Percentiles rank a stretch among this genome's conserved stretches.
phyloP scores from a whole-genome alignment of 1,140 invertebrate species.

The Globodera ellingtonae region DNA sequence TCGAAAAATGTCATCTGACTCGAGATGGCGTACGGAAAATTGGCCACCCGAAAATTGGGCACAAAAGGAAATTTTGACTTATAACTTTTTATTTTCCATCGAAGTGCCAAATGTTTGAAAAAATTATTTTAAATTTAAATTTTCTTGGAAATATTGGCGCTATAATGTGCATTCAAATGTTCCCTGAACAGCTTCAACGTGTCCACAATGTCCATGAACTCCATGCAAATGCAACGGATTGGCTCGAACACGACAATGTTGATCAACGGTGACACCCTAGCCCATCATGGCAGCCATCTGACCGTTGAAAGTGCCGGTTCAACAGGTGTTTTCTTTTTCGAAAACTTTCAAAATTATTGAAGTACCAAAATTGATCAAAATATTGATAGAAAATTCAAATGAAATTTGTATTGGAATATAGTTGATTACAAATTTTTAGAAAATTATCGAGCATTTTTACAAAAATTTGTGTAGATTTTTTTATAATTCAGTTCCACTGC shows the following conservation, averaged over 20 bases:
- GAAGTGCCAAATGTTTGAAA: not conserved
- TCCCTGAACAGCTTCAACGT: constrained; percentile 16
- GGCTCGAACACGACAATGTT: not conserved
- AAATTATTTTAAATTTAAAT: too few relatives aligned
- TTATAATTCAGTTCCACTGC: constrained; percentile 1
- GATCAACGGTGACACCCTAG: not conserved
- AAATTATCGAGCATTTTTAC: too few relatives aligned
- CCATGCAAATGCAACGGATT: constrained; percentile 5
- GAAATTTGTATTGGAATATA: too few relatives aligned
- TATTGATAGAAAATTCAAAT: too few relatives aligned
- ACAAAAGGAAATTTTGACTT: too few relatives aligned
- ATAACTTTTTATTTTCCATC: not conserved
- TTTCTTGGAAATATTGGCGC: not conserved
- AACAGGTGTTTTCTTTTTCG: not conserved
- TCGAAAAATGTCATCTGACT: too few relatives aligned
- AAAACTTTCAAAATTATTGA: too few relatives aligned
- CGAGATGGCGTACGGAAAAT: too few relatives aligned
- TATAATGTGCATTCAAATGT: not conserved
- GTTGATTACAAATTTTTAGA: too few relatives aligned
- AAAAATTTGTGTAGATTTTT: too few relatives aligned
- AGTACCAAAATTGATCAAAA: too few relatives aligned
- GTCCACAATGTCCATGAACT: constrained; percentile 27
- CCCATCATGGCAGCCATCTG: constrained; percentile 3
- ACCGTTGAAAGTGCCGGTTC: not conserved
- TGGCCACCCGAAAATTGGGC: too few relatives aligned